Evolutionary conservation across 2,113 vertebrate genomes (phyloP).

Genomic region (Erythrolamprus reginae): DNA sequence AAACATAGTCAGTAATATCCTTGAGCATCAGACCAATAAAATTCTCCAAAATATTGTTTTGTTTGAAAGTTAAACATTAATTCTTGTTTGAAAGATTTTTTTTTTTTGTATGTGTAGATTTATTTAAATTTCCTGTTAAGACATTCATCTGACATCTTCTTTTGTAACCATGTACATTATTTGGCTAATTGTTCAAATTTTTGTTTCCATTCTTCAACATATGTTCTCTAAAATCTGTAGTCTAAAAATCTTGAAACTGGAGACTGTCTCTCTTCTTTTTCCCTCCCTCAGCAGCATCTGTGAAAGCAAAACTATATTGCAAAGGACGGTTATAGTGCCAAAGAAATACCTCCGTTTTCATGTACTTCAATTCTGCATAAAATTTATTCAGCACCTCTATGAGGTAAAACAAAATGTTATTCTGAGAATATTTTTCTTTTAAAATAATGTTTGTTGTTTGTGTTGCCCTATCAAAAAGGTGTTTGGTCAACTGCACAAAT

Average conservation of each 20-base stretch:
- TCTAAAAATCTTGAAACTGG: constrained; percentile 39
- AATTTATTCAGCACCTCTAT: constrained; percentile 51
- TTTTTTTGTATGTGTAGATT: constrained; percentile 16
- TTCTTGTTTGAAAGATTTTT: constrained; percentile 1
- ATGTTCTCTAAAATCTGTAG: constrained; percentile 20
- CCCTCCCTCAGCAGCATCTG: constrained; percentile 38
- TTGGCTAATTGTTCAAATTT: constrained; percentile 15
- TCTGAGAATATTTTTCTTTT: constrained; percentile 42
- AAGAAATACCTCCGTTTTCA: constrained; percentile 53
- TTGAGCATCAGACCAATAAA: background rate
- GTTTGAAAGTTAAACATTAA: too few relatives aligned
- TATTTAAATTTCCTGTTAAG: constrained; percentile 25
- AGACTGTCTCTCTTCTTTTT: constrained; percentile 39
- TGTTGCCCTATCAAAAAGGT: constrained; percentile 36
- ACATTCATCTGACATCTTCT: constrained; percentile 33
- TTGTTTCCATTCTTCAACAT: constrained; percentile 33
- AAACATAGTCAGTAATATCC: constrained; percentile 18
- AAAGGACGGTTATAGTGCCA: constrained; percentile 53
- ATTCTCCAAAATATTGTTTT: background rate
- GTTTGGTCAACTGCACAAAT: constrained; percentile 32
- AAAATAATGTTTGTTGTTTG: constrained; percentile 30
- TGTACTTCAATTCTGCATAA: constrained; percentile 41
- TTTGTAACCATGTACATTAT: constrained; percentile 21
- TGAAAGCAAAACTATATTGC: constrained; percentile 58
- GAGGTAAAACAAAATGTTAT: constrained; percentile 43